Percentiles rank a stretch among this genome's conserved stretches.
phyloP scores from a whole-genome alignment of 2,113 vertebrate genomes.

The Eulacestoma nigropectus region DNA sequence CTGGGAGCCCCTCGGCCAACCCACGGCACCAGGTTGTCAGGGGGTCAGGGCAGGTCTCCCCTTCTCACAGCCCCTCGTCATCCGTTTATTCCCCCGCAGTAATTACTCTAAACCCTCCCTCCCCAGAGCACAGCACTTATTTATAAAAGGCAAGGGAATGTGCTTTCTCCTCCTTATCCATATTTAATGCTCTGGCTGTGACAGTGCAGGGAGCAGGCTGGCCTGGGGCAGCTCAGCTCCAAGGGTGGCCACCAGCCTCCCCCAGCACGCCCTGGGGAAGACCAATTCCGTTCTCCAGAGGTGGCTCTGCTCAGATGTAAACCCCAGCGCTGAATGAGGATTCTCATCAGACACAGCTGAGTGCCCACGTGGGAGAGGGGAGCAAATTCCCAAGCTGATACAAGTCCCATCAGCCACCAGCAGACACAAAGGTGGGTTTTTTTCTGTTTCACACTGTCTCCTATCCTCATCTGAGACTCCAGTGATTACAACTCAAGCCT shows the following conservation, averaged over 20 bases:
- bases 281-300: fast-evolving
- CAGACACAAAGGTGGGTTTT: background rate
- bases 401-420: background rate
- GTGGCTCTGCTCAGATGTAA: background rate
- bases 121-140: background rate
- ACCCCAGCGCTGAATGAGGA: background rate
- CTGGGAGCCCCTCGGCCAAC: background rate
- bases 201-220: background rate
- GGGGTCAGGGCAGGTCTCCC: background rate
- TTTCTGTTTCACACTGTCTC: background rate
- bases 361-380: background rate
- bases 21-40: fast-evolving
- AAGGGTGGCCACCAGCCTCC: background rate
- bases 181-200: background rate
- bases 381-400: background rate
- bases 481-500: background rate
- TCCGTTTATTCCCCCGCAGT: background rate
- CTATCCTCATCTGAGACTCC: fast-evolving
- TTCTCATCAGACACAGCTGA: fast-evolving
- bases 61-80: background rate
- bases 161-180: background rate
- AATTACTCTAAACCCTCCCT: background rate
- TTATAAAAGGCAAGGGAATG: background rate
- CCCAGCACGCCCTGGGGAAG: background rate
- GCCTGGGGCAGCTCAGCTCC: background rate